Evolutionary conservation across 2,888 invertebrate species (phyloP), one percentile per base, ranked within the genome.

Genomic region (Macrophya annulata): DNA sequence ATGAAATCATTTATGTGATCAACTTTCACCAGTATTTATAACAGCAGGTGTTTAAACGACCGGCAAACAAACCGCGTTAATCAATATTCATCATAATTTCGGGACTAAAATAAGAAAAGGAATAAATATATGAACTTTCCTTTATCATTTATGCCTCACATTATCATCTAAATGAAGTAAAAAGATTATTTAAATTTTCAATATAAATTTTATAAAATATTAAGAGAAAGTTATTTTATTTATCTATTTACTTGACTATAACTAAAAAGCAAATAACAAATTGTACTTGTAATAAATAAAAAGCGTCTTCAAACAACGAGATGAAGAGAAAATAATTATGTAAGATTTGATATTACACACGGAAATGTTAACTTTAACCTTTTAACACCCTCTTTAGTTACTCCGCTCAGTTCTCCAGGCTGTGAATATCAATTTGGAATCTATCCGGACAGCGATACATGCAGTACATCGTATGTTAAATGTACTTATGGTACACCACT

Each of bases 381-480:
- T 84, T 81, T 25, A 82, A 55, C 77, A 25, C 77, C 93, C 94
- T 15, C 93, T 94, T 12, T 93, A 98, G 98, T 97, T 90, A 96
- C 96, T 0, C 96, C 98, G 15, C 94, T 97, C 89, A 97, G 97
- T 76, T 94, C 96, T 4, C 97, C 97, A 1, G 97, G 97, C 87
- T 98, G 98, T 93, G 97, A 98, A 92, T 97, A 97, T 94, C 96
- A 97, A 93, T 98, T 98, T 93, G 98, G 98, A 55, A 95, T 98
- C 90, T 98, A 98, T 93, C 96, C 97, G 0, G 97, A 97, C 89
- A 96, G 96, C 88, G 94, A 95, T 17, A 96, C 96, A 86, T 98
- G 98, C 93, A 97, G 98, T 88, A 97, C 97, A 74, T 96, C 96
- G 91, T 98, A 97, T 94, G 95, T 97, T 85, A 98, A 98, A 93